phyloP scores from a whole-genome alignment of 2,888 invertebrate species.

The Panopea generosa region DNA sequence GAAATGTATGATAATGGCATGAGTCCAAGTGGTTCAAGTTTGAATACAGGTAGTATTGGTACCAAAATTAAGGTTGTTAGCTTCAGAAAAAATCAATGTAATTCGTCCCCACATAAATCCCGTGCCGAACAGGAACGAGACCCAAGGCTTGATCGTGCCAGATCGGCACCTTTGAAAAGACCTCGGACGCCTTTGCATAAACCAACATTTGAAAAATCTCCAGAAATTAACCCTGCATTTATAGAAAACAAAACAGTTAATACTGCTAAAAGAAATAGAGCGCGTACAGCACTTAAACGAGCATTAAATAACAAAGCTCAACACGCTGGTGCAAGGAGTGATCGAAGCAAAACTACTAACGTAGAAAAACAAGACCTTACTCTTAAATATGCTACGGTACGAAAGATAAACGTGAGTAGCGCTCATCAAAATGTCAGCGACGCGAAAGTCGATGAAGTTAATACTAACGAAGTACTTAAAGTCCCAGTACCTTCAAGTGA shows the following conservation, averaged over 20 bases:
- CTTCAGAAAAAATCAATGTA: constrained; percentile 45
- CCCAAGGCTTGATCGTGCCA: constrained; percentile 46
- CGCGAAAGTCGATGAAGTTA: neutral
- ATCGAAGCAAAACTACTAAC: constrained; percentile 32
- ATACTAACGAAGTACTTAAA: constrained; percentile 23
- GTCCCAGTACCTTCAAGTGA: constrained; percentile 58
- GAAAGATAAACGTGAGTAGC: constrained; percentile 54
- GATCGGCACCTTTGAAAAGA: constrained; percentile 60
- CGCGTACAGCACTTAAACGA: constrained; percentile 67
- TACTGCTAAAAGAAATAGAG: constrained; percentile 66
- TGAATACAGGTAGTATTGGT: constrained; percentile 11
- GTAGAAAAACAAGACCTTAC: constrained; percentile 58
- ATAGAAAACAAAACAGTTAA: constrained; percentile 43
- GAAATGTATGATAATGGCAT: constrained; percentile 59
- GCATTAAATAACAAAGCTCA: constrained; percentile 62
- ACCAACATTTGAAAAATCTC: constrained; percentile 40
- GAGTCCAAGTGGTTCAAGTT: constrained; percentile 36
- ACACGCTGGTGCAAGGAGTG: constrained; percentile 11
- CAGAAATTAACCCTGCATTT: constrained; percentile 57
- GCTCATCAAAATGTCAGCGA: constrained; percentile 12
- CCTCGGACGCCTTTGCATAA: constrained; percentile 61
- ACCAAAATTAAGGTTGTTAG: constrained; percentile 52
- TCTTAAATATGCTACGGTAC: constrained; percentile 69
- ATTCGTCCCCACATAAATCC: constrained; percentile 30
- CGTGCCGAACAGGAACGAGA: constrained; percentile 39